Evolutionary conservation across 1,140 invertebrate genomes (phyloP).

Genomic region (Drosophila arizonae): DNA sequence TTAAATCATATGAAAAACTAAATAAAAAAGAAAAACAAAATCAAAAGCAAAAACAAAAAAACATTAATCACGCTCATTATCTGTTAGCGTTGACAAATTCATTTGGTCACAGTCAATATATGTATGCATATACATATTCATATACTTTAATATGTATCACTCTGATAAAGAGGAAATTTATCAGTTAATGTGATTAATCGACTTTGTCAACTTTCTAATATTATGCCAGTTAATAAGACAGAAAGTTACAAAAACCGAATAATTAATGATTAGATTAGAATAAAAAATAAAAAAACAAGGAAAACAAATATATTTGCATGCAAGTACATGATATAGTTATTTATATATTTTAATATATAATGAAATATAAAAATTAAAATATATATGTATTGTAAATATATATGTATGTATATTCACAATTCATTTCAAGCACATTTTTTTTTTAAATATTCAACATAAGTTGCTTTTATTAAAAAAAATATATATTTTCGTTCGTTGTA

Average conservation of each 20-base stretch:
- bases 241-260: neutral
- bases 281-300: neutral
- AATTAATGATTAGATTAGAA: neutral
- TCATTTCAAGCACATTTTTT: too few species aligned
- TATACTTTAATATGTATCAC: constrained; percentile 44
- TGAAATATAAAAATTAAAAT: neutral
- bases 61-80: constrained; percentile 72
- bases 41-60: neutral
- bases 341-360: neutral
- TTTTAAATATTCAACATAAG: too few species aligned
- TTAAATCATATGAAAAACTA: too few species aligned
- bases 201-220: constrained; percentile 20
- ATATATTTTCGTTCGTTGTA: too few species aligned
- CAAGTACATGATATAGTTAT: too few species aligned
- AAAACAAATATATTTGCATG: too few species aligned
- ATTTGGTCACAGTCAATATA: constrained; percentile 16
- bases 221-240: neutral
- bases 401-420: too few species aligned
- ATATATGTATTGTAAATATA: too few species aligned
- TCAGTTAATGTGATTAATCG: constrained; percentile 56
- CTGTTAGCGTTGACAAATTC: constrained; percentile 43
- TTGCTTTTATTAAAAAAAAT: too few species aligned
- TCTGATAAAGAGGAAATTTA: constrained; percentile 57
- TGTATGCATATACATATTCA: neutral
- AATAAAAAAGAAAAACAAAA: constrained; percentile 10